Percentiles rank a stretch among this genome's conserved stretches.
These are phyloP conservation scores for Oconnorella tubifera DNA, from an alignment of 2,888 invertebrate species.

Conservation along the genomic window DNA sequence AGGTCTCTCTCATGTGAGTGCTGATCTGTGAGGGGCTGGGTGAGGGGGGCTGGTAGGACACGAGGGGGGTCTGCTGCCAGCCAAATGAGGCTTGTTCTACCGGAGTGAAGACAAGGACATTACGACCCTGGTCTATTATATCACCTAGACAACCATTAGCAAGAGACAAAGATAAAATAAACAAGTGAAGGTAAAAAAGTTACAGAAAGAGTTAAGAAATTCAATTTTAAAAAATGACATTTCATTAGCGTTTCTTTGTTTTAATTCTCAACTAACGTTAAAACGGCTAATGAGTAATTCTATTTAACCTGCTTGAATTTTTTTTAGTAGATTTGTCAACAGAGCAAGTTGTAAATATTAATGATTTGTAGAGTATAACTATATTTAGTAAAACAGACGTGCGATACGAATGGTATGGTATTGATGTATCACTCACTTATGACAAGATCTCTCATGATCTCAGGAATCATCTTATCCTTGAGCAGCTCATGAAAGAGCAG, in stretches of 20 bases:
- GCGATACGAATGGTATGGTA: not conserved
- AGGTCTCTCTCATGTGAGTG: conserved; percentile 15
- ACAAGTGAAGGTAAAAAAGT: no score
- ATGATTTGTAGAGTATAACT: not conserved
- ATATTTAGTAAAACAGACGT: not conserved
- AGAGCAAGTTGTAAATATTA: not conserved
- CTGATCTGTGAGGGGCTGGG: conserved; percentile 22
- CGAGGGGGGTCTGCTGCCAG: conserved; percentile 21
- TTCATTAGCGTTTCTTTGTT: no score
- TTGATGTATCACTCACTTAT: no score
- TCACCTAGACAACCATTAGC: conserved; percentile 24
- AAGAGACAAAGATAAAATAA: no score
- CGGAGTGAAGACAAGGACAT: conserved; percentile 26
- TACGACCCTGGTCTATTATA: conserved; percentile 29
- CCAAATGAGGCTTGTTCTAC: conserved; percentile 22
- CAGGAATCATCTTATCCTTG: conserved; percentile 24
- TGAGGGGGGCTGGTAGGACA: conserved; percentile 28
- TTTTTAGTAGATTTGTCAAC: not conserved
- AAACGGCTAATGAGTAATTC: no score
- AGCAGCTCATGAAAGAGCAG: conserved; percentile 21
- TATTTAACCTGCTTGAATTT: no score
- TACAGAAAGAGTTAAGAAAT: no score
- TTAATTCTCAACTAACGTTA: no score
- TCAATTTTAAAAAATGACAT: no score
- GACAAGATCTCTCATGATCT: conserved; percentile 24